Conservation (phyloP, 2,888 invertebrate species). For the Apamea monoglypha region DNA sequence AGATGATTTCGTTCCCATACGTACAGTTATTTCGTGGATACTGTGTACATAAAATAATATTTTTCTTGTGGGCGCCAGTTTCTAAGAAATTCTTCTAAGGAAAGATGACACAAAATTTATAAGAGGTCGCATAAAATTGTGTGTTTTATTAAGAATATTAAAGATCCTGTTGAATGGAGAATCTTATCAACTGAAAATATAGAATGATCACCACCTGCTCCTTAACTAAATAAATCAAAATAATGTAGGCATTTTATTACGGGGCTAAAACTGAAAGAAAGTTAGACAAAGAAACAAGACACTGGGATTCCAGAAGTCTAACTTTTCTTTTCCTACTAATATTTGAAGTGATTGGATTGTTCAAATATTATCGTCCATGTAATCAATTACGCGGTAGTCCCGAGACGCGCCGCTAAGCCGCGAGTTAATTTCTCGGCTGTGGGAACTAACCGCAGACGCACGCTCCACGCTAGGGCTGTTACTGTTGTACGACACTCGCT, state of each 20-base stretch:
- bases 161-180: conserved; percentile 11
- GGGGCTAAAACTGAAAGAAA: not conserved
- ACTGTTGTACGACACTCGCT: not conserved
- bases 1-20: conserved; percentile 81
- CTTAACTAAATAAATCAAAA: not conserved
- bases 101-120: conserved; percentile 64
- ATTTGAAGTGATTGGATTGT: conserved; percentile 1
- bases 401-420: conserved; percentile 12
- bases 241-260: not conserved
- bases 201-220: not conserved
- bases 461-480: conserved; percentile 7
- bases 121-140: conserved; percentile 52
- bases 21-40: conserved; percentile 70
- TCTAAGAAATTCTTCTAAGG: conserved; percentile 45
- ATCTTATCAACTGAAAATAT: conserved; percentile 12
- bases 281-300: not conserved
- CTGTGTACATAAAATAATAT: conserved; percentile 75
- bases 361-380: conserved; percentile 17
- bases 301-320: not conserved
- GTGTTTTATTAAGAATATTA: conserved; percentile 52
- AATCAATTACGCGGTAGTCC: conserved; percentile 32
- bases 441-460: conserved; percentile 13
- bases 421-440: conserved; percentile 3
- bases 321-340: conserved; percentile 7
- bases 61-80: conserved; percentile 66